A percentile compares a stretch with the other conserved stretches of the same genome.
These are phyloP conservation scores for Myocastor coypus DNA, from an alignment of 2,113 vertebrate species.

Conservation along the genomic window DNA sequence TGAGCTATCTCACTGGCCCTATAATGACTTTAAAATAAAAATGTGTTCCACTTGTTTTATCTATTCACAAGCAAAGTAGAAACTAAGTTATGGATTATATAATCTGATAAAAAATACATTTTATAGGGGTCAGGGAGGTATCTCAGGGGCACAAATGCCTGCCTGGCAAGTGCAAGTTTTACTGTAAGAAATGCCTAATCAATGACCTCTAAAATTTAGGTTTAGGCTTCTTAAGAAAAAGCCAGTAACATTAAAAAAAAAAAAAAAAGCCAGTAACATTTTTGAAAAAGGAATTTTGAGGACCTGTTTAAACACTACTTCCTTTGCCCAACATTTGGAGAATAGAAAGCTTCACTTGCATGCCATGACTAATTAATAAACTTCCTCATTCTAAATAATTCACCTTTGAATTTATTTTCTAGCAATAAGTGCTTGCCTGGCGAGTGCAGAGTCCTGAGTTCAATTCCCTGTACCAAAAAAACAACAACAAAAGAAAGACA, in stretches of 20 bases:
- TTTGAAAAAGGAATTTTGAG: not conserved
- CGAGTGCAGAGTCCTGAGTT: no score
- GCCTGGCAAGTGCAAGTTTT: no score
- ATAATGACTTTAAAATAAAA: no score
- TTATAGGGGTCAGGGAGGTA: no score
- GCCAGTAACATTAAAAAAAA: not conserved
- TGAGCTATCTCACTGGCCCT: no score
- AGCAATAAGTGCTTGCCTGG: not conserved
- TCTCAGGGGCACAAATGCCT: no score
- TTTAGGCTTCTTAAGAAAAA: constrained; percentile 10
- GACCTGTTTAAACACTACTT: not conserved
- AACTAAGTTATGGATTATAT: no score
- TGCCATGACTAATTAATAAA: not conserved
- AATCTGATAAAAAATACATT: no score
- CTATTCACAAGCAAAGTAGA: no score
- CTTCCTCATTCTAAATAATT: not conserved
- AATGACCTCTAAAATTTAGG: not conserved
- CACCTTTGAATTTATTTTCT: constrained; percentile 27
- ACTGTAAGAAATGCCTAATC: not conserved
- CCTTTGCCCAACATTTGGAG: constrained; percentile 4
- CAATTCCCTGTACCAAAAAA: no score
- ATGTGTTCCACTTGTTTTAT: no score
- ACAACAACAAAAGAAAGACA: no score
- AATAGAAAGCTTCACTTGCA: not conserved
- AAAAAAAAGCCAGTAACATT: not conserved